phyloP scores from a whole-genome alignment of 2,113 vertebrate species.

The Globicephala melas region DNA sequence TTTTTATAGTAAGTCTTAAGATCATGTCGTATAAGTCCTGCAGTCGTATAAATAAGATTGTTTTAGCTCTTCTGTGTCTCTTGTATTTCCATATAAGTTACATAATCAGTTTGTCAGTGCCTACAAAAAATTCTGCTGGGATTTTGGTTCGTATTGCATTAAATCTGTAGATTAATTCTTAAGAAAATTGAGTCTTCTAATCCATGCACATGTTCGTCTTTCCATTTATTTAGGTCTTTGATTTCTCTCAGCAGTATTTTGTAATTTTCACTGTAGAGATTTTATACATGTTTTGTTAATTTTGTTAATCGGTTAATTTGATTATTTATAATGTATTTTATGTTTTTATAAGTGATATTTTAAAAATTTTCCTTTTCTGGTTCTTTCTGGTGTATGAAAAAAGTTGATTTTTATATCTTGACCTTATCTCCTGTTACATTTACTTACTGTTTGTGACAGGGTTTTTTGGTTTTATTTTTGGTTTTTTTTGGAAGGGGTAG shows the following conservation, averaged over 20 bases:
- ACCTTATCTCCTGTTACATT: background rate
- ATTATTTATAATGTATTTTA: background rate
- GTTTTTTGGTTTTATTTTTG: background rate
- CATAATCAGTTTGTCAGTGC: background rate
- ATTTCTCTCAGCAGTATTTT: background rate
- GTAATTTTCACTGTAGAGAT: conserved; percentile 1
- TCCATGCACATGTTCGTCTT: background rate
- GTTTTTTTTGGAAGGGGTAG: background rate
- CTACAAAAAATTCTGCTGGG: background rate
- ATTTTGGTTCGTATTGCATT: background rate
- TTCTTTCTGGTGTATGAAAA: background rate
- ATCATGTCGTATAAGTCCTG: background rate
- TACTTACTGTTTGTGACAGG: background rate
- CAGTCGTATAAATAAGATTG: background rate
- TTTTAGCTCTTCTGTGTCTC: background rate
- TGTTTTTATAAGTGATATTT: background rate
- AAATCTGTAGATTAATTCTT: background rate
- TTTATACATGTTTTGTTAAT: background rate
- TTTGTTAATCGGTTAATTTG: background rate
- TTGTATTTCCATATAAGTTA: background rate
- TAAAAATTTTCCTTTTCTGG: background rate
- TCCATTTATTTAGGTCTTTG: background rate
- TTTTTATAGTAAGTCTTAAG: background rate
- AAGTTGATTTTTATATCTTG: background rate
- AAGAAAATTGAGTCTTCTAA: background rate